Percentiles rank a stretch among this genome's conserved stretches.
phyloP scores from a whole-genome alignment of 2,113 vertebrate species.

The Miniopterus natalensis region DNA sequence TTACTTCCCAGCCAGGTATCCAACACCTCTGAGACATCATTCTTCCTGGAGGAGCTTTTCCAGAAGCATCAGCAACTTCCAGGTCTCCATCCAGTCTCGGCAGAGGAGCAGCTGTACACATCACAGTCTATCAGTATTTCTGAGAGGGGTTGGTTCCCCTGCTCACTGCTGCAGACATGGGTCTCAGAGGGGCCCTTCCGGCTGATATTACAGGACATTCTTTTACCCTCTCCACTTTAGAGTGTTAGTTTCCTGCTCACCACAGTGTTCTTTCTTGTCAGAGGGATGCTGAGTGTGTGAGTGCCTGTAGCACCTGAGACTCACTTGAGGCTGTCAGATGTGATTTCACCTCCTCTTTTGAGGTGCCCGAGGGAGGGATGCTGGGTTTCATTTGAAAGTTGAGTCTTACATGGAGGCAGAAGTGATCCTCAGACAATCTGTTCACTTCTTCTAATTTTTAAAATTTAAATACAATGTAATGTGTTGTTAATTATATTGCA shows the following conservation, averaged over 20 bases:
- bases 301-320: background rate
- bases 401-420: conserved; percentile 71
- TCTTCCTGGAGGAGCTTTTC: background rate
- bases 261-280: conserved; percentile 44
- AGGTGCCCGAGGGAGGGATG: conserved; percentile 39
- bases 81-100: background rate
- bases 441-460: conserved; percentile 83
- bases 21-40: background rate
- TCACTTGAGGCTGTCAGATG: conserved; percentile 75
- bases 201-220: conserved; percentile 64
- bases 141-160: background rate
- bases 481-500: conserved; percentile 83
- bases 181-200: conserved; percentile 66
- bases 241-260: conserved; percentile 41
- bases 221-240: background rate
- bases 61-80: background rate
- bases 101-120: background rate
- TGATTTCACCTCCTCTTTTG: conserved; percentile 68
- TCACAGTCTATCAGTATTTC: conserved; percentile 46
- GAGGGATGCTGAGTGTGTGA: conserved; percentile 64
- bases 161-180: background rate
- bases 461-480: conserved; percentile 85
- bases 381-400: conserved; percentile 67
- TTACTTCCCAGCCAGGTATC: background rate
- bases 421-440: conserved; percentile 83